Evolutionary conservation across 2,888 invertebrate genomes (phyloP), one percentile per base, ranked within the genome.

Genomic region (Tridacna crocea): DNA sequence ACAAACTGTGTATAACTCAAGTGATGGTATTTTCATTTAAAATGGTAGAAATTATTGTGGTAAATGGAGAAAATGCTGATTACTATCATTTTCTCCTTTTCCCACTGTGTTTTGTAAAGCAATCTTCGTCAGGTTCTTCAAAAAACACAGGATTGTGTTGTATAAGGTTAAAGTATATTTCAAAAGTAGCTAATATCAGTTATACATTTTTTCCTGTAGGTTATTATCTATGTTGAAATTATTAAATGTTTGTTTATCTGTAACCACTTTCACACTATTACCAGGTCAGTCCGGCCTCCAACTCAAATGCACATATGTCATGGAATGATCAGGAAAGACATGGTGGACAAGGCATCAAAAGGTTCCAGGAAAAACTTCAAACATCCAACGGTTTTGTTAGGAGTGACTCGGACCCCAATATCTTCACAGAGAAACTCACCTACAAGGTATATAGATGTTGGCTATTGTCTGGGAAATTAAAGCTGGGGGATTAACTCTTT

Each of bases 321-420:
- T 84, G 87, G 87, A 85, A 82, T 27, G 82, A 85, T 46, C 79
- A 81, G 19, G 77, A 74, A 22, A 19, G 77, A 36, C 75, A 78
- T 0, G 65, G 75, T 8, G 83, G 75, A 19, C 86, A 85, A 55
- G 91, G 91, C n/a, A 92, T 92, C 55, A 90, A 91, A 78, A 88
- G 90, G 63, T 91, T 90, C 79, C 88, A 87, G 72, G 90, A 92
- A 55, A 84, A 90, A 58, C 87, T 91, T 83, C 88, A 90, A 19
- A 91, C 91, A 13, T 90, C 91, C 4, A 92, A 92, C 75, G 92
- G 92, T 4, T 92, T 92, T 83, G 92, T 91, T 11, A 76, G 92
- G 26, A 91, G 88, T 76, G 92, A 92, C 77, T 92, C 92, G 0
- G 91, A 92, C 68, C 91, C 91, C 6, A 89, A 88, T 60, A 76